Base-by-base conservation (phyloP, 2,888 invertebrate species). In the Cataglyphis altisquamis region DNA sequence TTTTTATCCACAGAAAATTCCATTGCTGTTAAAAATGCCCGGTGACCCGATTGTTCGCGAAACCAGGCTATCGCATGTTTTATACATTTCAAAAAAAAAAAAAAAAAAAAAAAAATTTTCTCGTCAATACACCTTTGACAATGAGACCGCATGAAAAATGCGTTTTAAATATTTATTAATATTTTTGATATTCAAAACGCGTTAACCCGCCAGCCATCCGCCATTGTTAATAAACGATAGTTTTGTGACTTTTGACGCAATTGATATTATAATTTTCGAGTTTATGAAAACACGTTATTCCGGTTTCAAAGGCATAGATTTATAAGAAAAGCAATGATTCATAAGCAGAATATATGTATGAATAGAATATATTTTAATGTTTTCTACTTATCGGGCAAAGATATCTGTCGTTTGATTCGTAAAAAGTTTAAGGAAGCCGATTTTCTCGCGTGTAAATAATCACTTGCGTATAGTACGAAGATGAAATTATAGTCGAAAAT, bases 1-100 rank as follows among this genome's bases (percentile, higher is more conserved):
- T 68, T 77, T 52, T 77, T 52, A 36, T 15, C 39, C 55, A 9
- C 29, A 68, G 15, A 77, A 77, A 77, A 77, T 68, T 62, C 25
- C 67, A 55, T 52, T 25, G 52, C 75, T 52, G 29, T 9, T 57
- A 41, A 57, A 77, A 68, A 52, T 52, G 48, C 57, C 57, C 39
- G 41, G 10, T 68, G 68, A 77, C 68, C 77, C 4, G 29, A 29
- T 57, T 12, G 4, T 0, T 29, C 39, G 67, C 25, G n/a, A 39
- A 67, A 57, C 15, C 57, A 36, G 64, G 74, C 15, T 64, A 45
- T 55, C 52, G 39, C 48, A 6, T 2, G 1, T 52, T 52, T 52
- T 48, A 48, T 18, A 12, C 12, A 41, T 41, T 41, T 4, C 0
- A 48, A 48, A 18, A 45, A 41, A 41, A 25, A 25, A 25, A 25